Evolutionary conservation across 2,888 invertebrate species (phyloP), one percentile per base, ranked within the genome.

Genomic region (Scotopteryx bipunctaria): DNA sequence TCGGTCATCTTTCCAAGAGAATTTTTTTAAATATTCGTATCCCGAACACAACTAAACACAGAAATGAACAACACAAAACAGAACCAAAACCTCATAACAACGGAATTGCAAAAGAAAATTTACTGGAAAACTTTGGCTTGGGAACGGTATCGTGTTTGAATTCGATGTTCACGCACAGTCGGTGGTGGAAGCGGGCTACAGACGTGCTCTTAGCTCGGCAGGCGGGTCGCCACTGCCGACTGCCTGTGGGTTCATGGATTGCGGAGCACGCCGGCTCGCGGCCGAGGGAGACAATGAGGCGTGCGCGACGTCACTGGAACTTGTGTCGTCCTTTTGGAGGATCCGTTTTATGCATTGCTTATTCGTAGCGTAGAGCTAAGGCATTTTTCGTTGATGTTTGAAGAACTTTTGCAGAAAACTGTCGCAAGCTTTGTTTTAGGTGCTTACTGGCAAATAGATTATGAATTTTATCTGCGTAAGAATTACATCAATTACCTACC

Each of bases 171-270:
- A 64, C 65, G 67, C 46, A 57, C 47, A 48, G 60, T 6, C 4
- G 31, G 27, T 11, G 25, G 27, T 8, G 21, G 15, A 5, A 19
- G 16, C 2, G 3, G 9, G 29, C 14, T 36, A 63, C 59, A 59
- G 50, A 63, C 84, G 76, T 74, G 65, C 74, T 73, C 46, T 68
- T 69, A 31, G 9, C 45, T 63, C 72, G 81, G 73, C 77, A 76
- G 82, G 79, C 86, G 68, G 71, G 64, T 70, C 73, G 87, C 84
- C 81, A 88, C 88, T 88, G 81, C 51, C 66, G 55, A 56, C n/a
- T 41, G 57, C 51, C 53, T 54, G 58, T 56, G 55, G 56, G 61
- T 48, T 49, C 55, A 47, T 35, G 50, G 59, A 51, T 50, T 36
- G 49, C 37, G 65, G 65, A 67, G 59, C 67, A 61, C 60, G 57